A percentile compares a stretch with the other conserved stretches of the same genome.
phyloP scores from a whole-genome alignment of 2,113 vertebrate genomes.

The Chauna torquata region DNA sequence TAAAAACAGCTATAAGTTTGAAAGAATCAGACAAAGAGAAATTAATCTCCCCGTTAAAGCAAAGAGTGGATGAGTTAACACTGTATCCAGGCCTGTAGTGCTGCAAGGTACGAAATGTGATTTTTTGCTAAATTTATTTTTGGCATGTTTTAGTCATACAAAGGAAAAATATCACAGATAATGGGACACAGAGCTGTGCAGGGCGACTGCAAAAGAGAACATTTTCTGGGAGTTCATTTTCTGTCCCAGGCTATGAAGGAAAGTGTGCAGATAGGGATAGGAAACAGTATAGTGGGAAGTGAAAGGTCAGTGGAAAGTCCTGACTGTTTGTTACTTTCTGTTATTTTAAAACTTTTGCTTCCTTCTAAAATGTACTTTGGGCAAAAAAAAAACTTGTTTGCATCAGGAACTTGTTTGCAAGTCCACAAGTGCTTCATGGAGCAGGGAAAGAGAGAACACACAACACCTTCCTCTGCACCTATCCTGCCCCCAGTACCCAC shows the following conservation, averaged over 20 bases:
- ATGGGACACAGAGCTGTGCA: not conserved
- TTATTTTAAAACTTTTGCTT: conserved; percentile 48
- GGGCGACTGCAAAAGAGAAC: not conserved
- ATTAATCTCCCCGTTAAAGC: not conserved
- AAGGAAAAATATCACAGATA: not conserved
- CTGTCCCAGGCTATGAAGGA: conserved; percentile 31
- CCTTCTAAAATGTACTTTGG: conserved; percentile 6
- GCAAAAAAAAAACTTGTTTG: not conserved
- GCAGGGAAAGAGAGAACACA: not conserved
- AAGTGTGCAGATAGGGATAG: conserved; percentile 48
- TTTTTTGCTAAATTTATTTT: conserved; percentile 1
- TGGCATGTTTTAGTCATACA: not conserved
- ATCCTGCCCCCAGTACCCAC: not conserved
- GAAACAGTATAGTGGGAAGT: conserved; percentile 60
- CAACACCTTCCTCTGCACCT: not conserved
- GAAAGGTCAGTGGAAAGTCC: conserved; percentile 61
- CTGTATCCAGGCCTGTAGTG: not conserved
- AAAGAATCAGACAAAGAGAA: not conserved
- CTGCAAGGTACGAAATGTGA: not conserved
- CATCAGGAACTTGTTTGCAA: not conserved
- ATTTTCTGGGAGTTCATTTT: conserved; percentile 18
- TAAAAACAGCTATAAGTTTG: not conserved
- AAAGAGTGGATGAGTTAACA: not conserved
- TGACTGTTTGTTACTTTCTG: conserved; percentile 22
- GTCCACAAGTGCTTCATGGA: not conserved